Conservation (phyloP, 1,140 invertebrate genomes). For the Eupristina koningsbergeri region DNA sequence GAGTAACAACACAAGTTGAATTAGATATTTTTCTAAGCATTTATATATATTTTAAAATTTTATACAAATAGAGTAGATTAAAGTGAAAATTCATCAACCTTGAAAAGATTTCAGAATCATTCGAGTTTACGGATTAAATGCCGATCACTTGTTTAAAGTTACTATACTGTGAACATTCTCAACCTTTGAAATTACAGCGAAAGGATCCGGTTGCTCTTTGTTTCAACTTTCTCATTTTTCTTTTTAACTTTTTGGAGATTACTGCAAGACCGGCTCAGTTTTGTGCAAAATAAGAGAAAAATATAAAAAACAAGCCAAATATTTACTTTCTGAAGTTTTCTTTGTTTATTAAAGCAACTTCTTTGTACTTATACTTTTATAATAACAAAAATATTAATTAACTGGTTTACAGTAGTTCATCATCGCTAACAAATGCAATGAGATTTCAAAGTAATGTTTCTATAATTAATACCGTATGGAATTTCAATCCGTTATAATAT, state of each 20-base stretch:
- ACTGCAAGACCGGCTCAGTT: neutral
- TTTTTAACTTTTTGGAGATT: slow-evolving; percentile 2
- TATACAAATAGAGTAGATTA: no score
- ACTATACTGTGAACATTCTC: slow-evolving; percentile 5
- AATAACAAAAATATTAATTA: neutral
- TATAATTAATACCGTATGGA: no score
- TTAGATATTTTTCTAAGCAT: no score
- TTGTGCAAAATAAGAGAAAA: neutral
- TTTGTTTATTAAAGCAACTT: neutral
- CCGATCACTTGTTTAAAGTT: slow-evolving; percentile 6
- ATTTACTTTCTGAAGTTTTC: neutral
- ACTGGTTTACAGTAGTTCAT: neutral
- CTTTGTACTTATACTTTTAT: neutral
- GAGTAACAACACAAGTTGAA: no score
- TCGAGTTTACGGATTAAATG: slow-evolving; percentile 5
- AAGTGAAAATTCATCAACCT: neutral
- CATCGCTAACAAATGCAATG: no score
- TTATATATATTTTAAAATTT: no score
- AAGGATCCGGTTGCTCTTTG: slow-evolving; percentile 24
- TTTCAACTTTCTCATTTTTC: neutral
- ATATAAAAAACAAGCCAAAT: neutral
- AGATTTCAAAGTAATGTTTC: no score
- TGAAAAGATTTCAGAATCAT: neutral
- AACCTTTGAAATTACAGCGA: slow-evolving; percentile 7
- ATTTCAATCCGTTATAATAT: no score